Conservation (phyloP, 1,140 invertebrate genomes). For the Aphis craccivora region DNA sequence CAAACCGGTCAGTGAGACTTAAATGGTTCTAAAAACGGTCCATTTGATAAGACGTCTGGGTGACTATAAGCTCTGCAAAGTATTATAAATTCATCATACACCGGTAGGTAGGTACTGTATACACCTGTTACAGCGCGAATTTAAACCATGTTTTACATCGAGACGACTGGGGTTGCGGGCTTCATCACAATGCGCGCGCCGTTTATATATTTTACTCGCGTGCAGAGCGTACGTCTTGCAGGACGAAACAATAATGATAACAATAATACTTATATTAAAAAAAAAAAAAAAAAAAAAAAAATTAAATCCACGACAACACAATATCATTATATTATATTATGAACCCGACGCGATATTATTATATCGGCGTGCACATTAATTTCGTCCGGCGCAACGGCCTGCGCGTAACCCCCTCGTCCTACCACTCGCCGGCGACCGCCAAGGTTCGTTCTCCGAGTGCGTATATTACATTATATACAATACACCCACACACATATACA, state of each 20-base stretch:
- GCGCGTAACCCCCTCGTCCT: not conserved
- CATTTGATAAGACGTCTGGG: not conserved
- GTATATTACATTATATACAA: not conserved
- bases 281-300: not conserved
- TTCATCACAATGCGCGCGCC: not conserved
- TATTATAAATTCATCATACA: not conserved
- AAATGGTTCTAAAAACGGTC: not conserved
- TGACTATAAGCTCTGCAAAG: not conserved
- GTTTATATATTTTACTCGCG: not conserved
- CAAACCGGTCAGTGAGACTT: not conserved
- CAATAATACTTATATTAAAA: not conserved
- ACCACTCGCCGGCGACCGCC: not conserved
- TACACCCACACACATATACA: not conserved
- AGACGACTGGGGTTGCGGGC: too few species aligned
- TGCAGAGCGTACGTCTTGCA: not conserved
- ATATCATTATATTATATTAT: not conserved
- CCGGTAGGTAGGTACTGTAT: not conserved
- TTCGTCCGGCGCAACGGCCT: slow-evolving; percentile 28
- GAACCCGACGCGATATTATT: not conserved
- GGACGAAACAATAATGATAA: not conserved
- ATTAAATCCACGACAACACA: not conserved
- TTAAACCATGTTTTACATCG: not conserved
- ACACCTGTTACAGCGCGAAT: not conserved
- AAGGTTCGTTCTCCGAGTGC: not conserved
- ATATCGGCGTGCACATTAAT: slow-evolving; percentile 26